Evolutionary conservation across 2,888 invertebrate genomes (phyloP).

Genomic region (Athalia circularis): DNA sequence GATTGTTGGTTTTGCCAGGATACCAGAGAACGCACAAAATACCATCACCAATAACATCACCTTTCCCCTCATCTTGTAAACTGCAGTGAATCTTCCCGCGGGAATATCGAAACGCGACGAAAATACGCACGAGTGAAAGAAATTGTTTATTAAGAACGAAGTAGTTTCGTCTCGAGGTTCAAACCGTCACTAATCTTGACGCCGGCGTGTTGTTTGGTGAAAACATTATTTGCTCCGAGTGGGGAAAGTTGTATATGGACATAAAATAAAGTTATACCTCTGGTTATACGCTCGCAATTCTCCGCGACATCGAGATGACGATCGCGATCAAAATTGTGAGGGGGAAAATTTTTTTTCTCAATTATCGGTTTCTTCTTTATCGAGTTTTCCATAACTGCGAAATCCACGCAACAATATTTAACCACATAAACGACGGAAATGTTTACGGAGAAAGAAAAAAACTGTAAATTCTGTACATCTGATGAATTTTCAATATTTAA

Average conservation of each 20-base stretch:
- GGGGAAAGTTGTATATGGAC: slow-evolving; percentile 43
- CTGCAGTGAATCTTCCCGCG: not conserved
- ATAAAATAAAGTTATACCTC: not conserved
- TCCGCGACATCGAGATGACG: slow-evolving; percentile 29
- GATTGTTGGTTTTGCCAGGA: slow-evolving; percentile 65
- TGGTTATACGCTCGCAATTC: not conserved
- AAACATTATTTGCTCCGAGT: slow-evolving; percentile 46
- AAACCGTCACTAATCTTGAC: slow-evolving; percentile 34
- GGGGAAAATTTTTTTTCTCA: not conserved
- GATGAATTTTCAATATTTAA: too few relatives aligned
- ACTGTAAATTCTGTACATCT: too few relatives aligned
- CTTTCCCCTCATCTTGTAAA: slow-evolving; percentile 45
- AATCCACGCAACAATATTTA: too few relatives aligned
- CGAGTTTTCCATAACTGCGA: not conserved
- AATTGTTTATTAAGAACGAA: slow-evolving; percentile 13
- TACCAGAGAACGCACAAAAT: slow-evolving; percentile 55
- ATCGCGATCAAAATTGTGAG: too few relatives aligned
- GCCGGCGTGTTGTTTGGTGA: slow-evolving; percentile 39
- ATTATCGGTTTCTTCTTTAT: not conserved
- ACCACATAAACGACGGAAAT: too few relatives aligned
- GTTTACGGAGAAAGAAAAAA: too few relatives aligned
- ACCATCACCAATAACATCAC: slow-evolving; percentile 47
- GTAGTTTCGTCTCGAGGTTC: slow-evolving; percentile 42
- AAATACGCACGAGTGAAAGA: not conserved
- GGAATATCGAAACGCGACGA: not conserved